These are phyloP conservation scores for Radopholus similis DNA, from an alignment of 1,140 invertebrate species.

Conservation along the genomic window DNA sequence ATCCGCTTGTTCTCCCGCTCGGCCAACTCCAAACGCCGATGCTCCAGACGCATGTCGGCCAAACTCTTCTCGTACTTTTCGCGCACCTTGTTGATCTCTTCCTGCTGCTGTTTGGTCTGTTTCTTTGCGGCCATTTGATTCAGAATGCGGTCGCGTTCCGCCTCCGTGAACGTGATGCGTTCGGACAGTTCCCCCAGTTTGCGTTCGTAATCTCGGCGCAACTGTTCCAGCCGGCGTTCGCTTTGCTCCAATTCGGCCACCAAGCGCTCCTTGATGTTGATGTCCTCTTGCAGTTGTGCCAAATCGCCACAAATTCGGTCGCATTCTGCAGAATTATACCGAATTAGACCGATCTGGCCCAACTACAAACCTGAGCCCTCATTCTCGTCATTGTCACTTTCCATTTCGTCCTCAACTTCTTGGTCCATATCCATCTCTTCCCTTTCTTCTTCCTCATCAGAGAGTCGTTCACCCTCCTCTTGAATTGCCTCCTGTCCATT, in stretches of 20 bases:
- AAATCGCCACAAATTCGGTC: constrained; percentile 41
- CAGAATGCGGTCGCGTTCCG: constrained; percentile 79
- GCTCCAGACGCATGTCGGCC: constrained; percentile 76
- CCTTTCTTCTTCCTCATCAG: background rate
- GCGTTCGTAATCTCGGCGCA: constrained; percentile 87
- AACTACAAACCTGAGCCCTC: constrained; percentile 34
- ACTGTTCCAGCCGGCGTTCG: constrained; percentile 75
- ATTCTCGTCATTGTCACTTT: constrained; percentile 44
- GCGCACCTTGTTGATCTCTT: constrained; percentile 73
- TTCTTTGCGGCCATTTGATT: constrained; percentile 37
- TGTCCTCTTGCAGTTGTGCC: constrained; percentile 41
- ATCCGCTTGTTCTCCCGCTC: constrained; percentile 78
- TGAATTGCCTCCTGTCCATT: too few relatives aligned
- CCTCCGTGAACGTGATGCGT: constrained; percentile 81
- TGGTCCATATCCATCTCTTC: constrained; percentile 4
- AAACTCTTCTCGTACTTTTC: constrained; percentile 86
- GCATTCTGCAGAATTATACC: constrained; percentile 41
- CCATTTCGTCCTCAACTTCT: constrained; percentile 23
- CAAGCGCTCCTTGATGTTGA: constrained; percentile 62
- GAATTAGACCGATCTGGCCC: too few relatives aligned
- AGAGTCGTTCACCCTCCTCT: constrained; percentile 1
- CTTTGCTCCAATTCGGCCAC: constrained; percentile 87
- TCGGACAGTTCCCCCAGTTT: constrained; percentile 81
- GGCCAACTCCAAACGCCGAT: constrained; percentile 79
- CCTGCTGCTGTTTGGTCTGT: constrained; percentile 22